Percentiles rank a stretch among this genome's conserved stretches.
phyloP scores from a whole-genome alignment of 2,888 invertebrate species.

The Chrysomela aeneicollis region DNA sequence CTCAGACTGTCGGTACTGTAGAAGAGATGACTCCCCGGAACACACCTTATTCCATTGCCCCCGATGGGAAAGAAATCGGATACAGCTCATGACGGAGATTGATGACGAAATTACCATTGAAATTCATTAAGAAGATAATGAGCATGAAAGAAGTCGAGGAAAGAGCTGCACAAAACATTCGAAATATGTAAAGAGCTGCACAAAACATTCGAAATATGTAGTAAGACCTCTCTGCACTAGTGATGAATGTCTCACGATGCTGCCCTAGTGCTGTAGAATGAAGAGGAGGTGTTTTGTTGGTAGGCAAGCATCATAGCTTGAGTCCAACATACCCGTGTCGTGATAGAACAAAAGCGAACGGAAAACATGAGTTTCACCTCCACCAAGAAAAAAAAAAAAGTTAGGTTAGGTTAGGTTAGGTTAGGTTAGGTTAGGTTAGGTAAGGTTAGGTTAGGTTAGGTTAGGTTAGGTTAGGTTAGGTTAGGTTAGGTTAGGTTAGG shows the following conservation, averaged over 20 bases:
- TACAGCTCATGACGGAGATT: background rate
- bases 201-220: too few relatives aligned
- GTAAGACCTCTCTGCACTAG: too few relatives aligned
- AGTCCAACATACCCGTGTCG: background rate
- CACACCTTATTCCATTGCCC: background rate
- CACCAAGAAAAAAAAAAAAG: background rate
- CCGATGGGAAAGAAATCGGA: background rate
- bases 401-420: constrained; percentile 14
- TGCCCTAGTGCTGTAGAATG: too few relatives aligned
- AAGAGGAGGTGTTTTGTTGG: background rate
- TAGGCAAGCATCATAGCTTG: background rate
- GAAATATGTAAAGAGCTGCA: too few relatives aligned
- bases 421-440: constrained; percentile 13
- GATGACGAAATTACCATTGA: background rate
- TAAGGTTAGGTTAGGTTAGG: constrained; percentile 16
- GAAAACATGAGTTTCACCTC: background rate
- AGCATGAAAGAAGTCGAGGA: background rate
- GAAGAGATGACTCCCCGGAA: constrained; percentile 3
- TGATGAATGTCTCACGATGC: too few relatives aligned
- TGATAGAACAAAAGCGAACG: background rate
- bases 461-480: constrained; percentile 15
- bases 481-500: too few relatives aligned
- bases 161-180: too few relatives aligned
- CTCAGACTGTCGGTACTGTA: background rate
- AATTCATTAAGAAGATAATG: background rate